A percentile compares a stretch with the other conserved stretches of the same genome.
These are phyloP conservation scores for Lepidochitona cinerea DNA, from an alignment of 2,888 invertebrate genomes.

Conservation along the genomic window DNA sequence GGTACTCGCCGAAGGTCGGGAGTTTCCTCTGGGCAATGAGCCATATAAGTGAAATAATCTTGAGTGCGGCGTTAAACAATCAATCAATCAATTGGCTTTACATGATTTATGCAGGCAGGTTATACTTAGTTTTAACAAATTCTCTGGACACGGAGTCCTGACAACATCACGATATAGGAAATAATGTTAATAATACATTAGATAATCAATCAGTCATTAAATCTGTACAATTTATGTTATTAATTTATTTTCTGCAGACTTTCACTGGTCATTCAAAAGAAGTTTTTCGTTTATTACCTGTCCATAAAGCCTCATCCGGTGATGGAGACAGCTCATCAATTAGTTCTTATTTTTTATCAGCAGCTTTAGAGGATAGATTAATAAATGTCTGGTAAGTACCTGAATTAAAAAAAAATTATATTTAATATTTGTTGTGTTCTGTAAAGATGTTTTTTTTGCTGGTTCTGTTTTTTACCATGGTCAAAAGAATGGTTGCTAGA, in stretches of 20 bases:
- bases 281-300: conserved; percentile 55
- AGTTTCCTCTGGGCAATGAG: too few species aligned
- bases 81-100: too few species aligned
- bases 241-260: conserved; percentile 45
- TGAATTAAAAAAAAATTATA: background rate
- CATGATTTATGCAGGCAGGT: too few species aligned
- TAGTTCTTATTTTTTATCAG: conserved; percentile 62
- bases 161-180: background rate
- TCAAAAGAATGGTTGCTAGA: too few species aligned
- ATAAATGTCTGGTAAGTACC: conserved; percentile 65
- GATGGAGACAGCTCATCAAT: conserved; percentile 24
- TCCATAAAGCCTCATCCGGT: background rate
- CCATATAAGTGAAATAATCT: too few species aligned
- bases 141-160: background rate
- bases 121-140: background rate
- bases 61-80: too few species aligned
- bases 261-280: conserved; percentile 68
- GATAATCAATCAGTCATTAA: background rate
- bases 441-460: too few species aligned
- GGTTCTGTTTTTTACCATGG: too few species aligned
- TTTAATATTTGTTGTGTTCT: conserved; percentile 5
- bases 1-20: too few species aligned
- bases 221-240: background rate
- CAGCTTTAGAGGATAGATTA: conserved; percentile 64
- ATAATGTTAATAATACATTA: too few species aligned